Evolutionary conservation across 2,888 invertebrate genomes (phyloP).

Genomic region (Lithophane semibrunnea): DNA sequence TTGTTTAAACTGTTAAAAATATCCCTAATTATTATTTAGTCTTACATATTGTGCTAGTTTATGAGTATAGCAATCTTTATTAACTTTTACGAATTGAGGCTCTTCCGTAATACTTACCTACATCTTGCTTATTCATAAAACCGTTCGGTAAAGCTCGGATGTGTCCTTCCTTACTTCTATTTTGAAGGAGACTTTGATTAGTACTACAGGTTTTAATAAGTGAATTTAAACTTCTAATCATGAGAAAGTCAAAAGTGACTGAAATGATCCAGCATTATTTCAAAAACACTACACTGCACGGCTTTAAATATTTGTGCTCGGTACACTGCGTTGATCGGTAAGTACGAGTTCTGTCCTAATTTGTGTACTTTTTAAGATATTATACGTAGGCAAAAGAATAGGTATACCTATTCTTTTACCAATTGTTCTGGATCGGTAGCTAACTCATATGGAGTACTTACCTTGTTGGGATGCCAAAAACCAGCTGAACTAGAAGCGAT

Average conservation of each 20-base stretch:
- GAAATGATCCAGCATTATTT: constrained; percentile 74
- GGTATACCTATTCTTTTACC: too few species aligned
- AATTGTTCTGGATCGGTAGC: too few species aligned
- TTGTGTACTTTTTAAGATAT: not conserved
- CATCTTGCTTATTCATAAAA: not conserved
- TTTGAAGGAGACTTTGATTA: not conserved
- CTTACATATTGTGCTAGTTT: not conserved
- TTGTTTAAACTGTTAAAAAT: not conserved
- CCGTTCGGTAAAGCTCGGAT: too few species aligned
- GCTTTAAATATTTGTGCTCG: constrained; percentile 83
- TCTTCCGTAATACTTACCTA: not conserved
- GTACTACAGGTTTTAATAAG: not conserved
- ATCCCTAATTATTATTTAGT: not conserved
- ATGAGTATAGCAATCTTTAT: not conserved
- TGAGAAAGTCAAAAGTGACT: constrained; percentile 53
- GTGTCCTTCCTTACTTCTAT: not conserved
- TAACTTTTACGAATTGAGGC: not conserved
- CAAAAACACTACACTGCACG: constrained; percentile 82
- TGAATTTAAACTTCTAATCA: constrained; percentile 35
- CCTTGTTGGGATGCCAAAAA: not conserved
- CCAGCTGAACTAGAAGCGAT: not conserved
- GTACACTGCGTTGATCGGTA: constrained; percentile 79
- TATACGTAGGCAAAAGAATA: not conserved
- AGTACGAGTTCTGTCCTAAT: constrained; percentile 52
- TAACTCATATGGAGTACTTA: not conserved